Conservation (phyloP, 2,888 invertebrate genomes). For the Euspilapteryx auroguttella region DNA sequence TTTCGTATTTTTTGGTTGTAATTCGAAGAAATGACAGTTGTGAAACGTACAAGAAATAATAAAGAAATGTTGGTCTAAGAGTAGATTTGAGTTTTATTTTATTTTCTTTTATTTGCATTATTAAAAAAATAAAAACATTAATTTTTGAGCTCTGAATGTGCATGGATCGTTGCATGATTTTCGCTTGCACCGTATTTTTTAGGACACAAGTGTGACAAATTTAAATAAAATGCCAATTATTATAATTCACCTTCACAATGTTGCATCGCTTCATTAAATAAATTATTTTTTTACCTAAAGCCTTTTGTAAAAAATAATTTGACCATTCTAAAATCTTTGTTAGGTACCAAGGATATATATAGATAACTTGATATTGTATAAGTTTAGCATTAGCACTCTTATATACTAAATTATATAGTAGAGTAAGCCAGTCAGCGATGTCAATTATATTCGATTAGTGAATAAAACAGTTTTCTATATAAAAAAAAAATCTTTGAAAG, state of each 20-base stretch:
- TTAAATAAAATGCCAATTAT: no score
- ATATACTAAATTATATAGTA: slow-evolving; percentile 53
- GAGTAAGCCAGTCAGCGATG: slow-evolving; percentile 57
- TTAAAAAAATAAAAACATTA: no score
- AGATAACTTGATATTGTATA: no score
- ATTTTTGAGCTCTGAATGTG: no score
- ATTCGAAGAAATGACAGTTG: slow-evolving; percentile 22
- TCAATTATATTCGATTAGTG: slow-evolving; percentile 60
- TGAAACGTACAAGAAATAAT: slow-evolving; percentile 54
- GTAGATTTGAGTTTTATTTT: slow-evolving; percentile 41
- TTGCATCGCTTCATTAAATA: no score
- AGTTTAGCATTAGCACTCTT: slow-evolving; percentile 44
- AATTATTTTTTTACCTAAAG: no score
- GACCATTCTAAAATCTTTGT: slow-evolving; percentile 15
- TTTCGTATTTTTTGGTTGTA: slow-evolving; percentile 29
- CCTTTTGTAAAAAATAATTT: no score
- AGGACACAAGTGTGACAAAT: no score
- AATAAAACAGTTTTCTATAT: slow-evolving; percentile 46
- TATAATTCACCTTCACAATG: no score
- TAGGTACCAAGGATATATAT: slow-evolving; percentile 42
- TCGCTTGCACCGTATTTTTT: no score
- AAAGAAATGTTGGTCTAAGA: slow-evolving; percentile 40
- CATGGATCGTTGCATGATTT: no score
- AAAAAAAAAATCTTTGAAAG: no score
- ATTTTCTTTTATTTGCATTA: slow-evolving; percentile 16